Conservation (phyloP, 2,113 vertebrate genomes). For the Oreotragus oreotragus region DNA sequence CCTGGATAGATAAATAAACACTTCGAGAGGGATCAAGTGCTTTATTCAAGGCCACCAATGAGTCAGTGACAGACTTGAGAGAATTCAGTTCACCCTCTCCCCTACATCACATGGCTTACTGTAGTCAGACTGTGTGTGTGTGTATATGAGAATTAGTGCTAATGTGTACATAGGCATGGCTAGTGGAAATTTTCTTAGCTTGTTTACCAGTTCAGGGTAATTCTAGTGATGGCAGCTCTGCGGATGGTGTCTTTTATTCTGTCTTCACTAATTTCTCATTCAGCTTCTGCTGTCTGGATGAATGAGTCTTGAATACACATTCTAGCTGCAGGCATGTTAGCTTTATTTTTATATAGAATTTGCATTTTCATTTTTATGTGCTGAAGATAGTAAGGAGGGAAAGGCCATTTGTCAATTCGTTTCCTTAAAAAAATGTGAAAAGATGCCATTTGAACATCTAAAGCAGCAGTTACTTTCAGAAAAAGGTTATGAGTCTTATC, state of each 20-base stretch:
- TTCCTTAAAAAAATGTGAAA: conserved; percentile 19
- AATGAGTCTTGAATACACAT: conserved; percentile 50
- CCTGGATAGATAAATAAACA: conserved; percentile 18
- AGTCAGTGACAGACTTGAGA: background rate
- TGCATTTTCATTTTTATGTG: conserved; percentile 51
- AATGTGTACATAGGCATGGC: background rate
- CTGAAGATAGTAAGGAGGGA: conserved; percentile 16
- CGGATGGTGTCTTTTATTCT: conserved; percentile 23
- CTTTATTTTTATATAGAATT: conserved; percentile 55
- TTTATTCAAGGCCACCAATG: background rate
- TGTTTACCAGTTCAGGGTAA: conserved; percentile 25
- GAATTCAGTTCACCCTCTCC: background rate
- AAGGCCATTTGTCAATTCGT: conserved; percentile 29
- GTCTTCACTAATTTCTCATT: conserved; percentile 50
- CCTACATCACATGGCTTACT: background rate
- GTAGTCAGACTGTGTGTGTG: background rate
- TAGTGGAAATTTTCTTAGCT: background rate
- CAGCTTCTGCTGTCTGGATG: conserved; percentile 39
- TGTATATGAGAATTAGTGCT: background rate
- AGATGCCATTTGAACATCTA: conserved; percentile 32
- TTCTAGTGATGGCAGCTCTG: conserved; percentile 1
- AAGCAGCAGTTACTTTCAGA: conserved; percentile 32
- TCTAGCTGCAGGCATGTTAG: conserved; percentile 38
- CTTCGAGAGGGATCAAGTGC: background rate
- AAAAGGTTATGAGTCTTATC: conserved; percentile 20